phyloP scores from a whole-genome alignment of 2,113 vertebrate species.

The Gopherus flavomarginatus region DNA sequence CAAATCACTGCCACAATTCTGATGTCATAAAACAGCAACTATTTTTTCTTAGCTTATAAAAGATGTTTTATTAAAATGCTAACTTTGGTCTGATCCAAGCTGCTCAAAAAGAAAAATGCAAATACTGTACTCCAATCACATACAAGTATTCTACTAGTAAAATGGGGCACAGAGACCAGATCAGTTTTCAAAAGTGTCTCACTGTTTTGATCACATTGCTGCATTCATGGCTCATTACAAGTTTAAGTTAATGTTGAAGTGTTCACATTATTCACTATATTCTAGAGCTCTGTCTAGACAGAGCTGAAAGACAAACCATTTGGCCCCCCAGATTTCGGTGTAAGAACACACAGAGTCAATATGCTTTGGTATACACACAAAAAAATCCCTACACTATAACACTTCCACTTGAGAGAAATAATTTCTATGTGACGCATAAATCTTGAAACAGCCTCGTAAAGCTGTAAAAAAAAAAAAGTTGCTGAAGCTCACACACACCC shows the following conservation, averaged over 20 bases:
- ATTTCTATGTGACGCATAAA: constrained; percentile 74
- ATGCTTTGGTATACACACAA: constrained; percentile 75
- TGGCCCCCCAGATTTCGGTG: constrained; percentile 64
- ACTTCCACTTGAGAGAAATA: constrained; percentile 70
- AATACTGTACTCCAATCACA: constrained; percentile 33
- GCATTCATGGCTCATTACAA: constrained; percentile 8
- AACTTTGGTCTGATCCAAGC: constrained; percentile 72
- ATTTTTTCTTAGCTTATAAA: constrained; percentile 71
- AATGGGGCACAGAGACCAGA: neutral
- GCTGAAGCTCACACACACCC: constrained; percentile 65
- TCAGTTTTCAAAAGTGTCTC: neutral
- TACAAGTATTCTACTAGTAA: constrained; percentile 15
- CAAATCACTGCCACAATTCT: constrained; percentile 36
- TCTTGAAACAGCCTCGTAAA: constrained; percentile 69
- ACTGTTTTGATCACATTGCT: neutral
- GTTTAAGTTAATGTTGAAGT: constrained; percentile 7
- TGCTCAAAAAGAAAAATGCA: constrained; percentile 49
- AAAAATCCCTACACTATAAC: constrained; percentile 64
- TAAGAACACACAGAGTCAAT: constrained; percentile 54
- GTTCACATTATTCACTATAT: constrained; percentile 42
- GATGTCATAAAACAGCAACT: constrained; percentile 46
- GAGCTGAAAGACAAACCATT: constrained; percentile 51
- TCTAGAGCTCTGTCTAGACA: constrained; percentile 48
- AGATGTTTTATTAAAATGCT: constrained; percentile 71
- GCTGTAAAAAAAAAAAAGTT: constrained; percentile 65